A percentile compares a stretch with the other conserved stretches of the same genome.
These are phyloP conservation scores for Scaptomyza flava DNA, from an alignment of 2,888 invertebrate genomes.

Conservation along the genomic window DNA sequence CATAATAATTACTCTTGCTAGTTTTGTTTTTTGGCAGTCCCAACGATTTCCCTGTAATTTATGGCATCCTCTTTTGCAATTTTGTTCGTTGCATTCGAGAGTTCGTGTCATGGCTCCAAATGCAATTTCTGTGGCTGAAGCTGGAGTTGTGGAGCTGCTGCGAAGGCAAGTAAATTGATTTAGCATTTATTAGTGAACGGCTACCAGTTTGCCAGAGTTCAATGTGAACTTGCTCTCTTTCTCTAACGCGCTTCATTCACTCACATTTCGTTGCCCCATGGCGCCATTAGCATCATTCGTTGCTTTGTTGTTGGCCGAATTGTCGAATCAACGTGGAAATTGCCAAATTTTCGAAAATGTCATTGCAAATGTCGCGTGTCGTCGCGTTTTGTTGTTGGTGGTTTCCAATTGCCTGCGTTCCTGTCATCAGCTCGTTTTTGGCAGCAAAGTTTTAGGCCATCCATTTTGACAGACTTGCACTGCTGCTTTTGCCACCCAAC, in stretches of 20 bases:
- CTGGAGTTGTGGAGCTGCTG: neutral
- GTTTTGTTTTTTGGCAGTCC: slow-evolving; percentile 27
- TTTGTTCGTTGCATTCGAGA: slow-evolving; percentile 2
- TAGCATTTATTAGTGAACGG: slow-evolving; percentile 57
- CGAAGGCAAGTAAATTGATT: slow-evolving; percentile 55
- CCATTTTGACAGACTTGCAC: slow-evolving; percentile 23
- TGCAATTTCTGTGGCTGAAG: slow-evolving; percentile 31
- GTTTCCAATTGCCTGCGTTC: slow-evolving; percentile 29
- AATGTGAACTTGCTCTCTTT: neutral
- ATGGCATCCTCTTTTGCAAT: slow-evolving; percentile 1
- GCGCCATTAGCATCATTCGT: slow-evolving; percentile 21
- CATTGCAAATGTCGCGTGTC: slow-evolving; percentile 71
- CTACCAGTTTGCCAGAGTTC: neutral
- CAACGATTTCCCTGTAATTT: slow-evolving; percentile 15
- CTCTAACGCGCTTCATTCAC: neutral
- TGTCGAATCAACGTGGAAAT: slow-evolving; percentile 54
- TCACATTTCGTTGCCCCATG: slow-evolving; percentile 19
- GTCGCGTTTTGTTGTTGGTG: slow-evolving; percentile 29
- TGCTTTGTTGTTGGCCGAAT: slow-evolving; percentile 8
- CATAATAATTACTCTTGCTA: slow-evolving; percentile 31
- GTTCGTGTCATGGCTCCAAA: slow-evolving; percentile 25
- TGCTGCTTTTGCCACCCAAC: neutral
- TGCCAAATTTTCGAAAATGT: slow-evolving; percentile 70
- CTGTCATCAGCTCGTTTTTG: slow-evolving; percentile 44
- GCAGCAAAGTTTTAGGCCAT: slow-evolving; percentile 39